Evolutionary conservation across 2,888 invertebrate genomes (phyloP).

Genomic region (Gryllus longicercus): DNA sequence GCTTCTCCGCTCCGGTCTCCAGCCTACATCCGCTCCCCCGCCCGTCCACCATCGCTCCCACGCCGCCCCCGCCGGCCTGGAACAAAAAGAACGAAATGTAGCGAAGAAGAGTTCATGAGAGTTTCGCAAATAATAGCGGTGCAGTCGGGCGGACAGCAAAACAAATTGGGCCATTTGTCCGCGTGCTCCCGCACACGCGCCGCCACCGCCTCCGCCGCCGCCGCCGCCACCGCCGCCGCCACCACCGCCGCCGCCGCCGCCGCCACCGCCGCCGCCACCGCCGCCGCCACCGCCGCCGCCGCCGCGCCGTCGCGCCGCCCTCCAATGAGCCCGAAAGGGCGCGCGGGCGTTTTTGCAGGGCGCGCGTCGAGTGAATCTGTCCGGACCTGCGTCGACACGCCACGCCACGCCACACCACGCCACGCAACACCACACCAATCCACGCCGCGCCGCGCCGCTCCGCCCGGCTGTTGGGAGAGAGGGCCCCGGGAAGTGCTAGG

Average conservation of each 20-base stretch:
- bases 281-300: neutral
- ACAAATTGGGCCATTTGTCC: slow-evolving; percentile 17
- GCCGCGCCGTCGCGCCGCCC: neutral
- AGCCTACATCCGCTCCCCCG: too few species aligned
- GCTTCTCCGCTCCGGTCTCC: too few species aligned
- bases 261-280: neutral
- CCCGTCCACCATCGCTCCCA: neutral
- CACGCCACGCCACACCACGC: neutral
- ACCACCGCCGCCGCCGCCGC: neutral
- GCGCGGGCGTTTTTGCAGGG: neutral
- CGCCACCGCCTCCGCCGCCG: neutral
- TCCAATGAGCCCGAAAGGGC: slow-evolving; percentile 6
- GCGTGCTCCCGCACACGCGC: neutral
- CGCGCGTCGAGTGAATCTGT: neutral
- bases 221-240: neutral
- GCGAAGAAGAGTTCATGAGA: slow-evolving; percentile 17
- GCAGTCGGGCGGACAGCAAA: slow-evolving; percentile 17
- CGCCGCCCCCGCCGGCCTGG: neutral
- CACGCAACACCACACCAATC: too few species aligned
- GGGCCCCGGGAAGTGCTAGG: too few species aligned
- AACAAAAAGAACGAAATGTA: slow-evolving; percentile 10
- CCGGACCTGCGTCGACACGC: neutral
- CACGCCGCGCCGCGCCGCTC: too few species aligned
- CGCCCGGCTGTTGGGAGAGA: too few species aligned
- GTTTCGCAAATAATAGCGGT: slow-evolving; percentile 17